Conservation (phyloP, 2,888 invertebrate species). For the Chalcosyrphus nemorum region DNA sequence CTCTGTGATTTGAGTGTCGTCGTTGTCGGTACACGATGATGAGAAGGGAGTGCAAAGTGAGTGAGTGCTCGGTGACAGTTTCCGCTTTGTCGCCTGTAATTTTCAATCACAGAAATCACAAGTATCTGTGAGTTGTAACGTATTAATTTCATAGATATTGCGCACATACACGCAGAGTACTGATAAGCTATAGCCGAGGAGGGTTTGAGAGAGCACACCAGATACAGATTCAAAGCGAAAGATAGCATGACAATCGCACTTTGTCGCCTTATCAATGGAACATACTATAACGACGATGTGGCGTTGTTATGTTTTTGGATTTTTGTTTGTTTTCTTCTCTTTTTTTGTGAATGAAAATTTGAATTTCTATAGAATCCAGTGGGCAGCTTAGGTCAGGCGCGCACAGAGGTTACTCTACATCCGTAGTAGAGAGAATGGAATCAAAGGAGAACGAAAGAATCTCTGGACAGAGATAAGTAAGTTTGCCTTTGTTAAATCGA, state of each 20-base stretch:
- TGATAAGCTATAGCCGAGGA: constrained; percentile 10
- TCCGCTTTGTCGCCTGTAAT: constrained; percentile 63
- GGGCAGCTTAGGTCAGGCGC: constrained; percentile 32
- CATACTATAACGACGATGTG: no score
- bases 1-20: constrained; percentile 19
- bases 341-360: constrained; percentile 71
- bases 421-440: constrained; percentile 27
- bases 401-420: constrained; percentile 54
- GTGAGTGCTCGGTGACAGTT: constrained; percentile 40
- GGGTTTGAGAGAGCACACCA: constrained; percentile 15
- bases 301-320: constrained; percentile 35
- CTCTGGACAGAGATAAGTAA: constrained; percentile 21
- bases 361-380: constrained; percentile 40
- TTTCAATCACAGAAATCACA: constrained; percentile 32
- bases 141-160: constrained; percentile 47
- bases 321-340: no score
- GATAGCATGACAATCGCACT: constrained; percentile 52
- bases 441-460: constrained; percentile 21
- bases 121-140: constrained; percentile 3
- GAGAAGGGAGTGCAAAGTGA: background rate
- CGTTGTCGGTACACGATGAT: no score
- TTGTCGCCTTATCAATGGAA: constrained; percentile 63
- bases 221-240: background rate
- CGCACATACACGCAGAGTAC: constrained; percentile 26
- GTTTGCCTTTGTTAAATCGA: background rate